Percentiles rank a stretch among this genome's conserved stretches.
Evolutionary conservation across 2,888 invertebrate genomes (phyloP).

Genomic region (Sipha maydis): DNA sequence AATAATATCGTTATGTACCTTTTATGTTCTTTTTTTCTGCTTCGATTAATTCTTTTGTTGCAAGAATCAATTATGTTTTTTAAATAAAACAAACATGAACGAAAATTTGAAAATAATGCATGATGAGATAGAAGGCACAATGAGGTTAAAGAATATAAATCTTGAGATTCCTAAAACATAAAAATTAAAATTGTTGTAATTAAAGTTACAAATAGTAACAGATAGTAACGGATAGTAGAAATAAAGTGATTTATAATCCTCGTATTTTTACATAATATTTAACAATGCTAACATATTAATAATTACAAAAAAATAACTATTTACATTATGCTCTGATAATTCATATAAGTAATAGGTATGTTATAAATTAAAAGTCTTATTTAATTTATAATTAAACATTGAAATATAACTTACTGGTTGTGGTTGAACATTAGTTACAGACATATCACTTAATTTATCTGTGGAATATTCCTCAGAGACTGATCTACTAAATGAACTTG

Average conservation of each 20-base stretch:
- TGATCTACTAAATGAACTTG: conserved; percentile 33
- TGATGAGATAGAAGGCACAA: conserved; percentile 98
- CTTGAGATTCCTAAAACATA: conserved; percentile 26
- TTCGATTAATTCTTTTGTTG: conserved; percentile 74
- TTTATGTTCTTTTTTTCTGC: conserved; percentile 10
- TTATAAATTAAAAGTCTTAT: no score
- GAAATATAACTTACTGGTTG: conserved; percentile 1
- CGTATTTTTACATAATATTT: no score
- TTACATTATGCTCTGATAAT: no score
- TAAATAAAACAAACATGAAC: conserved; percentile 95
- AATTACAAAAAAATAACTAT: no score
- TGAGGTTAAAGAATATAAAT: conserved; percentile 87
- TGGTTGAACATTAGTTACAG: not conserved
- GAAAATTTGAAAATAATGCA: conserved; percentile 98
- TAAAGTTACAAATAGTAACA: no score
- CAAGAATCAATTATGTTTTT: conserved; percentile 97
- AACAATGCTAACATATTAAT: no score
- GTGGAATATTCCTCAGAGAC: conserved; percentile 19
- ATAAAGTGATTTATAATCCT: no score
- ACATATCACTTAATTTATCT: not conserved
- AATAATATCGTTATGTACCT: conserved; percentile 5
- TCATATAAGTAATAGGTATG: no score
- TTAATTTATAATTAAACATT: no score
- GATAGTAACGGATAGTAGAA: no score
- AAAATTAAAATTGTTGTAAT: not conserved